Conservation (phyloP, 2,888 invertebrate species). For the Cryptus viduatorius region DNA sequence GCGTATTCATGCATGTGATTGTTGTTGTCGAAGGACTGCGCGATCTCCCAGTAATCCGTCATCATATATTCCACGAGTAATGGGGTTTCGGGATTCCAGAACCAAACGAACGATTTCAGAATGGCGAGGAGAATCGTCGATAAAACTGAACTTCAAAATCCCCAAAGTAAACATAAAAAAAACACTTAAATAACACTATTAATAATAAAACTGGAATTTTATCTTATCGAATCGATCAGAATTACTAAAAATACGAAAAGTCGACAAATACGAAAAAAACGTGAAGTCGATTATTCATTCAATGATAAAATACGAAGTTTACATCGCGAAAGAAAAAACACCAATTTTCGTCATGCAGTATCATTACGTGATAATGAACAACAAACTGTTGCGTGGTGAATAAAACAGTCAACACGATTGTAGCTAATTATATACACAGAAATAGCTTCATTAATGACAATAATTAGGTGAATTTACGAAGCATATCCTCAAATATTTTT, state of each 20-base stretch:
- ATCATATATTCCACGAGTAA: conserved; percentile 74
- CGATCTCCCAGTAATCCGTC: conserved; percentile 75
- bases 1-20: conserved; percentile 64
- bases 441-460: no score
- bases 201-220: conserved; percentile 3
- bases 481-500: no score
- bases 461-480: no score
- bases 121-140: conserved; percentile 75
- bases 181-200: conserved; percentile 10
- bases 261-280: no score
- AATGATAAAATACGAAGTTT: no score
- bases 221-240: not conserved
- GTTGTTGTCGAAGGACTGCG: conserved; percentile 49
- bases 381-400: no score
- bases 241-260: no score
- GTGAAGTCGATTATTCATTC: no score
- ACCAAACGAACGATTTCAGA: conserved; percentile 76
- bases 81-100: conserved; percentile 68
- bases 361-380: no score
- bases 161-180: not conserved
- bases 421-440: no score
- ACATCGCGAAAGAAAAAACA: not conserved
- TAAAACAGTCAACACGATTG: no score
- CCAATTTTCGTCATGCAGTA: no score
- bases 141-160: conserved; percentile 74